Evolutionary conservation across 2,113 vertebrate genomes (phyloP).

Genomic region (Gambusia affinis): DNA sequence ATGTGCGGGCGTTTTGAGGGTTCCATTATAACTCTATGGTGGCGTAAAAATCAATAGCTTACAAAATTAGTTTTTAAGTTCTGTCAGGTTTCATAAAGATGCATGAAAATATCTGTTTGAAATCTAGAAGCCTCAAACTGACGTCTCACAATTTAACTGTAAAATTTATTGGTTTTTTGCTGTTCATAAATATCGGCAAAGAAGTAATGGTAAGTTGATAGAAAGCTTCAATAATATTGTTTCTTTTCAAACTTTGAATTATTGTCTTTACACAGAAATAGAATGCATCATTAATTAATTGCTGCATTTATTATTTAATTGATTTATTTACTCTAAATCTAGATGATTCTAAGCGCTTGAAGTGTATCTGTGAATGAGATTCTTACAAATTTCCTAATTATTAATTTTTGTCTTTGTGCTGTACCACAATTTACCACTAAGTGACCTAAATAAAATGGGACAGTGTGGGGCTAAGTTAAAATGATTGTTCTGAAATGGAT

Average conservation of each 20-base stretch:
- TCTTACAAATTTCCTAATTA: too few relatives aligned
- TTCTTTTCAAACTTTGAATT: not conserved
- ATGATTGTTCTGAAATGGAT: not conserved
- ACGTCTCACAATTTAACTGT: constrained; percentile 20
- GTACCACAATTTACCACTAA: not conserved
- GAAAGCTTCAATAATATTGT: not conserved
- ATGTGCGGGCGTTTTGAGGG: constrained; percentile 41
- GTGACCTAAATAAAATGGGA: not conserved
- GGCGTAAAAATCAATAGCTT: constrained; percentile 53
- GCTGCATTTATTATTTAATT: too few relatives aligned
- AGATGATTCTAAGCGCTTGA: too few relatives aligned
- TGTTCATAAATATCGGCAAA: not conserved
- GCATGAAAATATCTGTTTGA: constrained; percentile 37
- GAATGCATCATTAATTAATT: not conserved
- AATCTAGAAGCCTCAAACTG: constrained; percentile 12
- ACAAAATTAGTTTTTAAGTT: constrained; percentile 51
- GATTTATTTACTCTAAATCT: too few relatives aligned
- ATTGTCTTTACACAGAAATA: not conserved
- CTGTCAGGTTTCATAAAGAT: constrained; percentile 49
- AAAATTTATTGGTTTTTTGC: constrained; percentile 1
- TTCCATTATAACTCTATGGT: constrained; percentile 43
- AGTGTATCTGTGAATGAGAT: too few relatives aligned
- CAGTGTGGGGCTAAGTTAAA: not conserved
- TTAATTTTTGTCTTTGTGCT: too few relatives aligned
- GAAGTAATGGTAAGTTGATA: not conserved